phyloP scores from a whole-genome alignment of 2,888 invertebrate genomes.

The Bombylius discolor region DNA sequence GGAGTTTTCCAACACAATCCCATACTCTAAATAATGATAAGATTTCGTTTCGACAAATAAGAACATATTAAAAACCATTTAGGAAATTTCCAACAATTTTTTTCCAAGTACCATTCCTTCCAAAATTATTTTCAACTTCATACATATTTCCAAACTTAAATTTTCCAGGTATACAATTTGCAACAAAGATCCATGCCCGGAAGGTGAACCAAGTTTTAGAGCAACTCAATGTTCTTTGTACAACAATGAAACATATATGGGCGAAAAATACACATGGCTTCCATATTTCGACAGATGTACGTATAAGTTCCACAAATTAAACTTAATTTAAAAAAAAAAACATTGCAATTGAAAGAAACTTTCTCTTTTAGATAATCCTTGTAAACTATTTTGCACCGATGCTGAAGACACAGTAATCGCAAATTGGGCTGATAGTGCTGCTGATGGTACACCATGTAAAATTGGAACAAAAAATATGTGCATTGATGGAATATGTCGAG shows the following conservation, averaged over 20 bases:
- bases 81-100: too few species aligned
- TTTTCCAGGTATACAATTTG: constrained; percentile 56
- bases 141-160: too few species aligned
- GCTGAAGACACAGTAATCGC: constrained; percentile 59
- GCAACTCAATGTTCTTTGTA: constrained; percentile 62
- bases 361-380: constrained; percentile 50
- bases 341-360: too few species aligned
- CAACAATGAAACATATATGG: constrained; percentile 54
- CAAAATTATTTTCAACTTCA: too few species aligned
- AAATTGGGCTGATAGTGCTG: constrained; percentile 58
- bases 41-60: too few species aligned
- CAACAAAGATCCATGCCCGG: constrained; percentile 62
- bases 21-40: too few species aligned
- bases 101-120: too few species aligned
- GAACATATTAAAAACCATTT: too few species aligned
- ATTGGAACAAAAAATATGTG: constrained; percentile 74
- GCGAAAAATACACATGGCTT: constrained; percentile 55
- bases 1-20: too few species aligned
- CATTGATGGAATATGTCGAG: constrained; percentile 61
- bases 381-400: constrained; percentile 71
- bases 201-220: constrained; percentile 56
- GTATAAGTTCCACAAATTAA: constrained; percentile 7
- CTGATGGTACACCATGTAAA: constrained; percentile 77
- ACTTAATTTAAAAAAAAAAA: background rate
- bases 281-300: constrained; percentile 62